Percentiles rank a stretch among this genome's conserved stretches.
Evolutionary conservation across 2,113 vertebrate genomes (phyloP).

Genomic region (Pelobates fuscus): DNA sequence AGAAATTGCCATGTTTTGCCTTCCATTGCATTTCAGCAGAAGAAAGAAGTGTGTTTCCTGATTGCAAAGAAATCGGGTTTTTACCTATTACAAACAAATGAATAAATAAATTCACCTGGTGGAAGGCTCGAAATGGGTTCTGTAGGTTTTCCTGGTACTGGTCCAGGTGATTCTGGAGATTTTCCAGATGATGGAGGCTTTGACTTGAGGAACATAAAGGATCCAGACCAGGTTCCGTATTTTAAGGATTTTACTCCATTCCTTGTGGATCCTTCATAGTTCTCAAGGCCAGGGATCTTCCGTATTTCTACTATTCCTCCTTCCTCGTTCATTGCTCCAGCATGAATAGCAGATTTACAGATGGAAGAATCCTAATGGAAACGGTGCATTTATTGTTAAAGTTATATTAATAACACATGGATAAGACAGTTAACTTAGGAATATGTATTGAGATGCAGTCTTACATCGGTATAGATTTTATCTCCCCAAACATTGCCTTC

Average conservation of each 20-base stretch:
- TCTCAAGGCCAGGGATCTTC: background rate
- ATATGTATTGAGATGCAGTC: background rate
- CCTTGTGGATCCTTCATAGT: background rate
- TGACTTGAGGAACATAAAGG: background rate
- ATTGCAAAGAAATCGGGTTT: too few species aligned
- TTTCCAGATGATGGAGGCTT: background rate
- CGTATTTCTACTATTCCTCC: background rate
- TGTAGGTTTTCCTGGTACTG: background rate
- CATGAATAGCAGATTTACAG: background rate
- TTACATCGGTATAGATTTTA: background rate
- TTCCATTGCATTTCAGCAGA: too few species aligned
- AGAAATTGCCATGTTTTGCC: too few species aligned
- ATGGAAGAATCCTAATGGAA: background rate
- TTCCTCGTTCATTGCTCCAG: background rate
- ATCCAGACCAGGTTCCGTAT: background rate
- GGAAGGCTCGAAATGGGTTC: too few species aligned
- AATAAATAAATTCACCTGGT: too few species aligned
- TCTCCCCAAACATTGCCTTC: background rate
- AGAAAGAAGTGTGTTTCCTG: too few species aligned
- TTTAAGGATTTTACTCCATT: background rate
- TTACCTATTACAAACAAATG: too few species aligned
- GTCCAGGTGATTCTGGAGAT: background rate
- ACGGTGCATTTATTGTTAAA: too few species aligned
- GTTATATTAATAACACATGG: too few species aligned
- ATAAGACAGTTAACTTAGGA: too few species aligned